Evolutionary conservation across 2,888 invertebrate species (phyloP), one percentile per base, ranked within the genome.

Genomic region (Drosophila parthenogenetica): DNA sequence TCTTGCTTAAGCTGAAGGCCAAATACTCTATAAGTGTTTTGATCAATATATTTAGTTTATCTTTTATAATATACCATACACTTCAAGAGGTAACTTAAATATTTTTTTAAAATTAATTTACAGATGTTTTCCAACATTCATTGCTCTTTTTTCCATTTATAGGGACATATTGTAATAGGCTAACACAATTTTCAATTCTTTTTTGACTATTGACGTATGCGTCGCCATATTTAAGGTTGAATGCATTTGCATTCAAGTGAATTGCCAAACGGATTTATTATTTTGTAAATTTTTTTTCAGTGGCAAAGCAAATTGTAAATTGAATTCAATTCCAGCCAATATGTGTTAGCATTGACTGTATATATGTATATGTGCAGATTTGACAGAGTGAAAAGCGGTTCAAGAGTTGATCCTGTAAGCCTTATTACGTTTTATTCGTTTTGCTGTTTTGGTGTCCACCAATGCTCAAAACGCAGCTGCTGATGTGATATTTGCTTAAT

Each of bases 271-370:
- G 79, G 81, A 84, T 83, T 85, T 83, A 85, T 78, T 81, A 83
- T 83, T 82, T 84, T 79, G 76, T 64, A 68, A 64, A 70, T 58
- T 63, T 25, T 25, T 25, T 40, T 58, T 65, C 55, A 11, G 51
- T 43, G 50, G 59, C 57, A 49, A 43, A 67, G 65, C 60, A 69
- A 79, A 76, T 79, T 77, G 75, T 54, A 78, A 83, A 83, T 83
- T 83, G 77, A 84, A 76, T 84, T 84, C 76, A 84, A 81, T 72
- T 76, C 78, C 60, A 68, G 70, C 67, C 84, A 75, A 83, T 82
- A 75, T 65, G 43, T 50, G 55, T 60, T 16, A 46, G 25, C 25
- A 35, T 48, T 22, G n/a, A 22, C 13, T 35, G 49, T 7, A 25
- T 17, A 7, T 22, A 17, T 13, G 3, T 16, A 40, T 19, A 19